A percentile compares a stretch with the other conserved stretches of the same genome.
These are phyloP conservation scores for Onthophagus taurus DNA, from an alignment of 1,140 invertebrate genomes.

Conservation along the genomic window DNA sequence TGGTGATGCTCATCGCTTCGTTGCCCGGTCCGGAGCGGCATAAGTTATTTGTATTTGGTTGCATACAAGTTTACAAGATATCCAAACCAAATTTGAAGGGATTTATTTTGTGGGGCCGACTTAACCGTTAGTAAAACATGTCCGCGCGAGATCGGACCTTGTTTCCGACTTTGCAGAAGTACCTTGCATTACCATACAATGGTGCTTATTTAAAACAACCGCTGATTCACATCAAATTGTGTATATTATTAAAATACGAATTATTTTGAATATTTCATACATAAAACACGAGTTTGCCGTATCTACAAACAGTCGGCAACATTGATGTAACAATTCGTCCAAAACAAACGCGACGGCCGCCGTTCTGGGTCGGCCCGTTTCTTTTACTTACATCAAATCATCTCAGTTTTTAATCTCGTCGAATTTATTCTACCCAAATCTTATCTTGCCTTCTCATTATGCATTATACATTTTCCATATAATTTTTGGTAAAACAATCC, in stretches of 20 bases:
- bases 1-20: too few species aligned
- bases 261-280: conserved; percentile 24
- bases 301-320: conserved; percentile 5
- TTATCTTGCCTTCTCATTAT: too few species aligned
- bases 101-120: conserved; percentile 1
- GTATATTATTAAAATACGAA: conserved; percentile 24
- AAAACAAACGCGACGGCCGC: too few species aligned
- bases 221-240: conserved; percentile 19
- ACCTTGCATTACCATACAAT: conserved; percentile 20
- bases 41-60: conserved; percentile 11
- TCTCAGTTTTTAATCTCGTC: too few species aligned
- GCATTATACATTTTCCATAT: too few species aligned
- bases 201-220: conserved; percentile 17
- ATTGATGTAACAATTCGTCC: conserved; percentile 8
- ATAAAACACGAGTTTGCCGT: conserved; percentile 18
- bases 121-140: conserved; percentile 7
- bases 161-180: conserved; percentile 19
- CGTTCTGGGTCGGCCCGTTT: too few species aligned
- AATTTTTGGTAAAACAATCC: too few species aligned
- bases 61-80: conserved; percentile 6
- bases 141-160: conserved; percentile 10
- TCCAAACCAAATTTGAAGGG: conserved; percentile 9
- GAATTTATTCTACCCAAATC: too few species aligned
- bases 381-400: too few species aligned
- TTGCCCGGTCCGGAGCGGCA: too few species aligned